Conservation (phyloP, 1,140 invertebrate genomes). For the Bombus sylvicola region DNA sequence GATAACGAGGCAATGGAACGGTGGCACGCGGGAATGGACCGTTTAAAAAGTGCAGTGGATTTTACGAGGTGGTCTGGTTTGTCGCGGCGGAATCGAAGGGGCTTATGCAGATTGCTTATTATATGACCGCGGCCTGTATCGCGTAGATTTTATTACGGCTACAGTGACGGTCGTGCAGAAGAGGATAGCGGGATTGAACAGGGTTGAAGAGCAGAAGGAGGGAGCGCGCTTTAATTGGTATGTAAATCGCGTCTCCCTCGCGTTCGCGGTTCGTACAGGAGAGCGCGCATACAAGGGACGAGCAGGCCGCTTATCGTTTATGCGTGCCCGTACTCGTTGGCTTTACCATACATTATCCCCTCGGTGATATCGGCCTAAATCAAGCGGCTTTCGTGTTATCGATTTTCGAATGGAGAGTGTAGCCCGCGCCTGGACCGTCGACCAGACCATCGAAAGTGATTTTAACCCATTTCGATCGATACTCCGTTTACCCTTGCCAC, state of each 20-base stretch:
- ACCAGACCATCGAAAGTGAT: constrained; percentile 66
- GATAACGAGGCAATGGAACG: constrained; percentile 13
- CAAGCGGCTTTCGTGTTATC: constrained; percentile 57
- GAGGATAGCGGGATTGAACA: neutral
- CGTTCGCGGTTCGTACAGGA: constrained; percentile 51
- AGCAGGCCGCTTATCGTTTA: constrained; percentile 67
- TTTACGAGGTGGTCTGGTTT: constrained; percentile 55
- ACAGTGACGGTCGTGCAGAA: constrained; percentile 22
- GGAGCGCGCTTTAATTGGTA: constrained; percentile 72
- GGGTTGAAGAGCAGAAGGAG: constrained; percentile 1
- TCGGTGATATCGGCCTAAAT: constrained; percentile 64
- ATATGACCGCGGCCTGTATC: constrained; percentile 64
- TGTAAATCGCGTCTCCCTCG: constrained; percentile 71
- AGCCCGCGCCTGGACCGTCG: neutral
- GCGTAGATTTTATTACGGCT: constrained; percentile 69
- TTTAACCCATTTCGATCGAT: constrained; percentile 46
- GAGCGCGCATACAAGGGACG: constrained; percentile 48
- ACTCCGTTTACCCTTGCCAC: neutral
- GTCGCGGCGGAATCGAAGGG: constrained; percentile 68
- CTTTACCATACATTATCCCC: constrained; percentile 68
- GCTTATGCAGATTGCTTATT: constrained; percentile 76
- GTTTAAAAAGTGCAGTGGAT: constrained; percentile 68
- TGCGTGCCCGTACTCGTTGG: constrained; percentile 66
- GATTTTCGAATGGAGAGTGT: constrained; percentile 59
- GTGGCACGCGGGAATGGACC: neutral